Base-by-base conservation (phyloP, 1,140 invertebrate genomes). In the Elymnias hypermnestra region DNA sequence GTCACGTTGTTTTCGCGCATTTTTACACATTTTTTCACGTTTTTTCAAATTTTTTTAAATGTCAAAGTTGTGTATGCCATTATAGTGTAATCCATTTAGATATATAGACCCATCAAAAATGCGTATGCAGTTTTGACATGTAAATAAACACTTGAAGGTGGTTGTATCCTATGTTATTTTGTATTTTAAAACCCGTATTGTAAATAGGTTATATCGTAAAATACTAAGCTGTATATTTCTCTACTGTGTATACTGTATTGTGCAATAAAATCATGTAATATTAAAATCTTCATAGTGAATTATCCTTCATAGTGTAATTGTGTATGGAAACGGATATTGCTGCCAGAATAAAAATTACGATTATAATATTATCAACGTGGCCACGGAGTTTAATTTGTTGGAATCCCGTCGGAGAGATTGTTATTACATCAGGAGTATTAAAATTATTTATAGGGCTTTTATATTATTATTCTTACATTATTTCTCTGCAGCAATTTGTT, bases 291-390 rank as follows among this genome's bases (percentile, higher is more conserved):
- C 40, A 17, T 43, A 53, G 23, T 47, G 9, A 47, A 57, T 55
- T 46, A 21, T 47, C 51, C 40, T 44, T 41, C 12, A 21, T 41
- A 36, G 7, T 37, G 23, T 29, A 17, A 28, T 38, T 29, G 35
- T 39, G 25, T 35, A 26, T 26, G 29, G 17, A 28, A 28, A 22
- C 26, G 56, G 64, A 68, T 65, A 74, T 72, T 76, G 72, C 69
- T 71, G 74, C 70, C 68, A 56, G 71, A 64, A 48, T 48, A 26
- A 1, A 4, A 18, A 35, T 13, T 35, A n/a, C n/a, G 10, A n/a
- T n/a, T n/a, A n/a, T n/a, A n/a, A n/a, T n/a, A n/a, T n/a, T n/a
- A n/a, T n/a, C 31, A 23, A 51, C 26, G 51, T 57, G 55, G 55
- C 49, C 55, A 57, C 55, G 50, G 55, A 41, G 14, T 40, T 13